Base-by-base conservation (phyloP, 1,140 invertebrate genomes). In the Anastrepha ludens region DNA sequence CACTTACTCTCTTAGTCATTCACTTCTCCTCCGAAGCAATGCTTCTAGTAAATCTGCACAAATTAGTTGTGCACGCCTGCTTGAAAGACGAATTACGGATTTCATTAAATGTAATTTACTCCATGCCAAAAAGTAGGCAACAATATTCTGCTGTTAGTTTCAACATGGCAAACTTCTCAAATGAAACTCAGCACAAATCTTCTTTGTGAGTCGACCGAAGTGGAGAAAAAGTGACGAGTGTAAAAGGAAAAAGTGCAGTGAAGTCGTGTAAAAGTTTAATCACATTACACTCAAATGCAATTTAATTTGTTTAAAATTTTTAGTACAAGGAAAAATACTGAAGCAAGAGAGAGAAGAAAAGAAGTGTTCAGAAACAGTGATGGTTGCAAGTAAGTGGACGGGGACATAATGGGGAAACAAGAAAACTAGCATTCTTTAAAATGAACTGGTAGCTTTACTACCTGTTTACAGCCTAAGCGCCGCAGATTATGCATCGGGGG, bases 101-200 rank as follows among this genome's bases (percentile, higher is more conserved):
- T 81, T 81, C 74, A 81, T 81, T 81, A 81, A 81, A 81, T 81
- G 74, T 55, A 81, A 81, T 81, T 81, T 81, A 81, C 74, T 81
- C 47, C 47, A 81, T 17, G 47, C 50, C 74, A 81, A 81, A 81
- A 81, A 47, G 74, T 81, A 81, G 74, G 74, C 74, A 81, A 81
- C 74, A 81, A 81, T 20, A 13, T 81, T 81, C 44, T 29, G 64
- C 20, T 55, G 47, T 81, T 15, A 58, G 74, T 81, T 81, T n/a
- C 47, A 81, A 9, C 20, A 3, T 55, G 47, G 74, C 47, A 81
- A 81, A 81, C 47, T 81, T 81, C 74, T 55, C 47, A 20, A 55
- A 81, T 55, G 44, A 55, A 81, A 55, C 50, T 15, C 55, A 81
- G 74, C 74, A 81, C 74, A 81, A 8, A 81, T 20, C 74, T 81